Base-by-base conservation (phyloP, 2,797 vertebrate genomes). In the Morelia viridis region DNA sequence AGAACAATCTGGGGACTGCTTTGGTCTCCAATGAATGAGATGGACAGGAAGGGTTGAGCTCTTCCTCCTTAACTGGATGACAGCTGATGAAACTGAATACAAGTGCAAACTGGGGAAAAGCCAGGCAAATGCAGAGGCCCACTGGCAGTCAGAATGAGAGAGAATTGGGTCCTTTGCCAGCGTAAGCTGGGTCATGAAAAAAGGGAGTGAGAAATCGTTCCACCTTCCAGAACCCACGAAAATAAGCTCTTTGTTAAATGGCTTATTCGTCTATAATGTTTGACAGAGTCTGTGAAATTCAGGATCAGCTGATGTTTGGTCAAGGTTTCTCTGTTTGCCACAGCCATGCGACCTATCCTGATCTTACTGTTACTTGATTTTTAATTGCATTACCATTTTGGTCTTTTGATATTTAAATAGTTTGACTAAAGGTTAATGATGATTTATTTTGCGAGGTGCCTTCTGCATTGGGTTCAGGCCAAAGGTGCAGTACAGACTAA, bases 151-250 rank as follows among this genome's bases (percentile, higher is more conserved):
- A 57, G 71, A 68, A 85, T 71, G 80, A 85, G 80, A 89, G 17
- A 92, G 35, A 89, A 92, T 1, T 35, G 87, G 68, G 87, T 19
- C 65, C 35, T 85, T 60, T 89, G 80, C 62, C 64, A 92, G 41
- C 68, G 7, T 85, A 15, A 19, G 50, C 13, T 41, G 24, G 46
- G 31, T 46, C 62, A 41, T 46, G 80, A 24, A 15, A 10, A 19
- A n/a, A 24, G 13, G 4, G 13, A 76, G 15, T 2, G 17, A 76
- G 3, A n/a, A 10, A 56, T 35, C 8, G 8, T 19, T 17, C 50
- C 24, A 26, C 31, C 5, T 17, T 35, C 22, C 19, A 15, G 11
- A 76, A 26, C 17, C 62, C 31, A 60, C 60, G 53, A 71, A 92
- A 86, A 89, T 60, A 17, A 58, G 26, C 12, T 68, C 60, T n/a